These are phyloP conservation scores for Sinentomon sp. DNA, from an alignment of 2,888 invertebrate genomes.

Conservation along the genomic window DNA sequence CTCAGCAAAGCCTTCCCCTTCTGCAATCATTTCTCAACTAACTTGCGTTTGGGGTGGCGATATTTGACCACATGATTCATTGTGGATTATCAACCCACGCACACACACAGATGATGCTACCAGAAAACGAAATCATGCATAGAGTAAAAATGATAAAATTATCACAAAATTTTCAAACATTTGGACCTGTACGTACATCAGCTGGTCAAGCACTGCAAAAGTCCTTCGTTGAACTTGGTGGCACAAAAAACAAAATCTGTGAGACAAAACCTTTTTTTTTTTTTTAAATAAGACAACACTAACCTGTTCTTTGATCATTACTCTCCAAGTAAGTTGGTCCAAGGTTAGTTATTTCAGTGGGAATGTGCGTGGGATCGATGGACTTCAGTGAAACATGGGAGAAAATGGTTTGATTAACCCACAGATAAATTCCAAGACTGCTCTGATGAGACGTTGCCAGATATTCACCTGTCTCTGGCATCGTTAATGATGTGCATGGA, in stretches of 20 bases:
- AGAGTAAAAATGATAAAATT: no score
- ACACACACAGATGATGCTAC: no score
- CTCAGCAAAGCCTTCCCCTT: no score
- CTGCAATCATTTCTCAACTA: no score
- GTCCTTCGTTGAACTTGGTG: constrained; percentile 21
- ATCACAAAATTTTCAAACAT: no score
- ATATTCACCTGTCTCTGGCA: constrained; percentile 74
- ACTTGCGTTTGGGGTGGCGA: no score
- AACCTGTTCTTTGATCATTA: neutral
- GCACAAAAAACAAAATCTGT: constrained; percentile 21
- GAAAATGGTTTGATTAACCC: constrained; percentile 73
- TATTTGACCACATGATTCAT: no score
- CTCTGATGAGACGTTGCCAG: constrained; percentile 70
- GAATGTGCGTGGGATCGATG: constrained; percentile 24
- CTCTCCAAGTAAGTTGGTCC: no score
- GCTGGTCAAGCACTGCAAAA: constrained; percentile 16
- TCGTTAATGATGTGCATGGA: constrained; percentile 53
- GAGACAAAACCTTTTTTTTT: constrained; percentile 6
- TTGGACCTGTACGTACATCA: constrained; percentile 2
- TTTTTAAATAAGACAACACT: neutral
- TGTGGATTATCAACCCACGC: no score
- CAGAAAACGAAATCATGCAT: no score
- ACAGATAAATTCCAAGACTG: constrained; percentile 66
- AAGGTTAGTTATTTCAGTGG: no score
- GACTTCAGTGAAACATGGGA: constrained; percentile 49